Conservation (phyloP, 2,797 vertebrate species). For the Psittacula echo region DNA sequence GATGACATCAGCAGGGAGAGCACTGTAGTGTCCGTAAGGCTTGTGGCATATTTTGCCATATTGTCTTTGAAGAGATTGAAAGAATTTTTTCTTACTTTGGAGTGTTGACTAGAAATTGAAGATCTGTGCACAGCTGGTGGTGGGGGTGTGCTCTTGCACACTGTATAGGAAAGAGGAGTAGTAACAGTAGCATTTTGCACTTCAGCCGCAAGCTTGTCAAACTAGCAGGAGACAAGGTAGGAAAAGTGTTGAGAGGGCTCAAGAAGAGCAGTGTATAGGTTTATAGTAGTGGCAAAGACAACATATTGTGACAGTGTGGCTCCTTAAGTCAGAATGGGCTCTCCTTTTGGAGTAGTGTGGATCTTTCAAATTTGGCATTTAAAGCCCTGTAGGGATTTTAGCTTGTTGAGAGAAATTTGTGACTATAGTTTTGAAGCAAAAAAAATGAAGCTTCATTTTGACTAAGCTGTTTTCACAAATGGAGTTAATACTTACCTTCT, state of each 20-base stretch:
- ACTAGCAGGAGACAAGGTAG: not conserved
- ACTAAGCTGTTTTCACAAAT: not conserved
- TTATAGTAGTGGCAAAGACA: not conserved
- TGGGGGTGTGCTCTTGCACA: not conserved
- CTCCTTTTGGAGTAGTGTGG: not conserved
- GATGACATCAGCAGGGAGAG: not conserved
- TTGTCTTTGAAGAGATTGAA: not conserved
- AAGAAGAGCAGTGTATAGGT: not conserved
- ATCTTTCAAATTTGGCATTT: not conserved
- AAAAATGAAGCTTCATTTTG: not conserved
- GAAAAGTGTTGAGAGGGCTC: not conserved
- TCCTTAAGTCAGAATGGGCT: not conserved
- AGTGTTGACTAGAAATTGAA: not conserved
- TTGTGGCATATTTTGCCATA: not conserved
- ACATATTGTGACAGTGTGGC: not conserved
- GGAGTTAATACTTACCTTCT: constrained; percentile 4
- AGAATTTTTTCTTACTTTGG: not conserved
- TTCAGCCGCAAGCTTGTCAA: not conserved
- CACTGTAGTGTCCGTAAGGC: not conserved
- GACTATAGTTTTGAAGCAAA: not conserved
- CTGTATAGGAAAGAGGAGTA: rapidly evolving
- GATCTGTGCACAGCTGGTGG: not conserved
- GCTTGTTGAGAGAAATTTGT: not conserved
- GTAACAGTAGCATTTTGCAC: not conserved
- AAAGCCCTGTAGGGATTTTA: not conserved